Base-by-base conservation (phyloP, 2,888 invertebrate genomes). In the Norana najaformis region DNA sequence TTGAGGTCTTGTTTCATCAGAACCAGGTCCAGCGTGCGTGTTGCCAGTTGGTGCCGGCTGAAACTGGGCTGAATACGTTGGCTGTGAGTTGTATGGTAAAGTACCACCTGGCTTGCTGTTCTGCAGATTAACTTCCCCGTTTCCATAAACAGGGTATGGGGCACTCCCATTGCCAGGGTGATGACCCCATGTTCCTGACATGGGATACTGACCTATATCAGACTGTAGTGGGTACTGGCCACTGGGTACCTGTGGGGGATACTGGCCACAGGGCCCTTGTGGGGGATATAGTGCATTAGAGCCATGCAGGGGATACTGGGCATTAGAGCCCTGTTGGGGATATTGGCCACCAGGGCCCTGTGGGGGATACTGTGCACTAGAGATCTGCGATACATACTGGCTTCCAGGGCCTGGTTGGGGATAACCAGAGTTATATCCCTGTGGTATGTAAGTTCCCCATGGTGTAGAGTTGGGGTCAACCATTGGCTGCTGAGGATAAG, bases 391-490 rank as follows among this genome's bases (percentile, higher is more conserved):
- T n/a, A 30, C 30, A 69, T 69, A 69, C 36, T 85, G 85, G 85
- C 20, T 18, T 14, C 85, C 85, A 36, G 5, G 85, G 37, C 11
- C 35, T 85, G 8, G 85, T 35, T 35, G 85, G 37, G 37, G 85
- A 85, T 85, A 85, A 37, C 85, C 85, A 85, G 36, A 35, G 35
- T 35, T 85, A 37, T 85, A 85, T 35, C 85, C 85, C 85, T 85
- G 85, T 16, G 85, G 36, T 18, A 37, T 35, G n/a, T 85, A 85
- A 36, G 85, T 36, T 23, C 37, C 37, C 85, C 85, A 85, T 85
- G 85, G 18, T 20, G 20, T 37, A 20, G 85, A 35, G 35, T 35
- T 37, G 0, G 36, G 85, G 37, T 35, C 85, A 36, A 37, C 85
- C 85, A 85, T 37, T 36, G 4, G 37, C 35, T 85, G 35, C 20